Evolutionary conservation across 2,888 invertebrate species (phyloP).

Genomic region (Anodontia alba): DNA sequence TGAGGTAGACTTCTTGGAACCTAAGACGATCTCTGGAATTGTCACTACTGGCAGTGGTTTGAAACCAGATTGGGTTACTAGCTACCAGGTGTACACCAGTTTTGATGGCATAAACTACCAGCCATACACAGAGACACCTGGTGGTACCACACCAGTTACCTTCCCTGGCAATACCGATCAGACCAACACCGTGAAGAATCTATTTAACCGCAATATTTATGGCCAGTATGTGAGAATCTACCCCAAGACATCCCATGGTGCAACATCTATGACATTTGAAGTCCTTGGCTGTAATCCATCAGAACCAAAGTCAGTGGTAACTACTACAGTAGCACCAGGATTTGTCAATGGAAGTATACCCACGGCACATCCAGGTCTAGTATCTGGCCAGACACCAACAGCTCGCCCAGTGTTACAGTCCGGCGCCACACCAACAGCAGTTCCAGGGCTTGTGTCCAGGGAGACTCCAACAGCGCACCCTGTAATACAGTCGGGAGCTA

Average conservation of each 20-base stretch:
- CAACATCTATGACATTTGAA: conserved; percentile 71
- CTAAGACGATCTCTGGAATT: conserved; percentile 72
- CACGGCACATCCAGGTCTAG: no score
- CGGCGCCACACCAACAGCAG: conserved; percentile 23
- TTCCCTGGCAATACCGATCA: conserved; percentile 71
- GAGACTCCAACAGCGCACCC: conserved; percentile 28
- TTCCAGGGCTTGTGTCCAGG: conserved; percentile 21
- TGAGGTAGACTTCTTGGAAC: conserved; percentile 74
- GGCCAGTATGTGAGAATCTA: conserved; percentile 71
- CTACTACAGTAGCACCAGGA: conserved; percentile 55
- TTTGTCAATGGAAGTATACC: conserved; percentile 36
- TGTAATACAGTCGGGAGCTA: conserved; percentile 5
- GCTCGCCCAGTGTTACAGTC: conserved; percentile 35
- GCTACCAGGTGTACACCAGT: conserved; percentile 69
- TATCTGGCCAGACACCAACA: no score
- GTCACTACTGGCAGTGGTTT: conserved; percentile 62
- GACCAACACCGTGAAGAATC: conserved; percentile 53
- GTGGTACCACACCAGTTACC: conserved; percentile 51
- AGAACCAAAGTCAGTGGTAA: conserved; percentile 30
- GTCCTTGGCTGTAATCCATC: conserved; percentile 76
- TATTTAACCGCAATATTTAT: conserved; percentile 72
- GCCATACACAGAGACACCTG: conserved; percentile 65
- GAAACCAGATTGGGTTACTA: conserved; percentile 63
- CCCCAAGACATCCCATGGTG: conserved; percentile 67
- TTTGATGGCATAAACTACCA: conserved; percentile 68